Conservation (phyloP, 2,888 invertebrate species). For the Alloscopus bannaensis region DNA sequence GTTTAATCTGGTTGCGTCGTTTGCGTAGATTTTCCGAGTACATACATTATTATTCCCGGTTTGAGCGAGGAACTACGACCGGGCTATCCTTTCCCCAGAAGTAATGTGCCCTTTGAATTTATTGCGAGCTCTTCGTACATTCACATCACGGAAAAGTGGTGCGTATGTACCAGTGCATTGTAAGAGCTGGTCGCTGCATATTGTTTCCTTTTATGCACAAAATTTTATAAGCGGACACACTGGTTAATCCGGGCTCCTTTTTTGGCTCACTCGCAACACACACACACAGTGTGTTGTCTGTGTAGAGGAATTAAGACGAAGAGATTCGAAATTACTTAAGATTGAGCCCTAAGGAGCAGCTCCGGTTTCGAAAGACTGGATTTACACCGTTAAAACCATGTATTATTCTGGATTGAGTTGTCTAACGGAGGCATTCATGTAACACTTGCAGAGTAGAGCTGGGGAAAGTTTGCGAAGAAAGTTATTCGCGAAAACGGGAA, state of each 20-base stretch:
- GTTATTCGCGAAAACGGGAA: too few species aligned
- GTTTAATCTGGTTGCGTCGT: too few species aligned
- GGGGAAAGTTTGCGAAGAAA: too few species aligned
- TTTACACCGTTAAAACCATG: slow-evolving; percentile 38
- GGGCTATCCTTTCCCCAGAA: too few species aligned
- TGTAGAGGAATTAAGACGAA: slow-evolving; percentile 45
- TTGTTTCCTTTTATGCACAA: background rate
- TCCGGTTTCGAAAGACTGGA: slow-evolving; percentile 41
- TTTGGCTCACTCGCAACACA: too few species aligned
- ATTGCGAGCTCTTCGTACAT: slow-evolving; percentile 18
- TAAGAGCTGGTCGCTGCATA: background rate
- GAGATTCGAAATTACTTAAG: slow-evolving; percentile 53
- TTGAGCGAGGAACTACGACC: too few species aligned
- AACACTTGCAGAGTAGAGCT: too few species aligned
- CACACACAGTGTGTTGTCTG: too few species aligned
- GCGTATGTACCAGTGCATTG: background rate
- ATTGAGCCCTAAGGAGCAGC: slow-evolving; percentile 55
- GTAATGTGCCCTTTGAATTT: slow-evolving; percentile 30
- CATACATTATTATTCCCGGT: too few species aligned
- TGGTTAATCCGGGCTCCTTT: too few species aligned
- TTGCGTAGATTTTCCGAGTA: too few species aligned
- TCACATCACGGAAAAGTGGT: background rate
- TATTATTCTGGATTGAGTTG: slow-evolving; percentile 41
- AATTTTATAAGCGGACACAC: background rate
- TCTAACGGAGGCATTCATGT: slow-evolving; percentile 23